Percentiles rank a stretch among this genome's conserved stretches.
These are phyloP conservation scores for Lindbergichthys nudifrons DNA, from an alignment of 2,797 vertebrate species.

Conservation along the genomic window DNA sequence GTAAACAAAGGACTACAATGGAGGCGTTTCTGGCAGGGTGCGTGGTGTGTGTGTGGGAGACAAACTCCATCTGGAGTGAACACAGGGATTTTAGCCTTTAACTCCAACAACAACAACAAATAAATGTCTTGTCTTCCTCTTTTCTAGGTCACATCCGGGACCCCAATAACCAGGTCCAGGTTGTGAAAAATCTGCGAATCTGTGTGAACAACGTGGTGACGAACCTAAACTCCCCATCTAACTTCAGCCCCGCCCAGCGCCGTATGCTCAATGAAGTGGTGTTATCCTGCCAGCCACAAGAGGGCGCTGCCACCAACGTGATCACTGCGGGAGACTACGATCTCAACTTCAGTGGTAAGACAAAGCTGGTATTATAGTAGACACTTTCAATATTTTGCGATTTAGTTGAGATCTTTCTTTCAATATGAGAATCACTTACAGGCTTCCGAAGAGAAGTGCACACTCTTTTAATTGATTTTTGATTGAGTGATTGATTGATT, in stretches of 20 bases:
- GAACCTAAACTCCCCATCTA: slow-evolving; percentile 79
- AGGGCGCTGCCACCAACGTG: slow-evolving; percentile 89
- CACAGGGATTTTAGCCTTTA: too few species aligned
- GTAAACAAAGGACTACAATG: too few species aligned
- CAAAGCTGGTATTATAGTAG: neutral
- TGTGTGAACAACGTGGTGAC: slow-evolving; percentile 91
- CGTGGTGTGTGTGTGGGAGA: too few species aligned
- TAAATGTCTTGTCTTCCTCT: slow-evolving; percentile 6
- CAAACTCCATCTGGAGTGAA: too few species aligned
- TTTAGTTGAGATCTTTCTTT: neutral
- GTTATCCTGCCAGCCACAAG: slow-evolving; percentile 91
- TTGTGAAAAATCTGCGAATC: slow-evolving; percentile 96
- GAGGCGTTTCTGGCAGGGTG: too few species aligned
- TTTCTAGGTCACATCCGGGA: slow-evolving; percentile 94
- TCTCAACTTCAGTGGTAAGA: slow-evolving; percentile 95
- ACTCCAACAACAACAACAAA: neutral
- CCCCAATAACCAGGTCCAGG: slow-evolving; percentile 95
- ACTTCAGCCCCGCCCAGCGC: slow-evolving; percentile 74
- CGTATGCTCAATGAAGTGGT: slow-evolving; percentile 91
- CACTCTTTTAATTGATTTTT: neutral
- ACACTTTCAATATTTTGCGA: neutral
- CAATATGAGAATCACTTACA: neutral
- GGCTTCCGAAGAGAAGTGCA: neutral
- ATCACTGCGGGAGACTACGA: slow-evolving; percentile 95
- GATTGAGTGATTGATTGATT: too few species aligned